Percentiles rank a stretch among this genome's conserved stretches.
Evolutionary conservation across 1,140 invertebrate genomes (phyloP).

Genomic region (Heliconius nattereri): DNA sequence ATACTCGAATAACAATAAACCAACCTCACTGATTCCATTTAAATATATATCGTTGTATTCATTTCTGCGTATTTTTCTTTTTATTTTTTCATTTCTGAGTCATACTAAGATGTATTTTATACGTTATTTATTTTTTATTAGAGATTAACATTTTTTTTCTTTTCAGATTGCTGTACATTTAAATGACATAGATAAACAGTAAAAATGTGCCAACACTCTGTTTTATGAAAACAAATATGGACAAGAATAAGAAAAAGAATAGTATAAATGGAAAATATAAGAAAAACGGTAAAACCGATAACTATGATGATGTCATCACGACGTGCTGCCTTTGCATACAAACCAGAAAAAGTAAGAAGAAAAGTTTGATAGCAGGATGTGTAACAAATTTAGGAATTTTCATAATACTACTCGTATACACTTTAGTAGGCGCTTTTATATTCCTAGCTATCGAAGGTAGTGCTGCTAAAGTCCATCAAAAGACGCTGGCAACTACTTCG

Average conservation of each 20-base stretch:
- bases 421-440: constrained; percentile 92
- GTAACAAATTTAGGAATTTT: constrained; percentile 95
- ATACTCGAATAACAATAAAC: constrained; percentile 26
- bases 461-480: constrained; percentile 84
- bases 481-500: constrained; percentile 84
- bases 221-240: constrained; percentile 62
- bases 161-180: background rate
- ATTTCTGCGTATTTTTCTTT: background rate
- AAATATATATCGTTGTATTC: constrained; percentile 21
- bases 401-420: constrained; percentile 92
- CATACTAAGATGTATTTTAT: background rate
- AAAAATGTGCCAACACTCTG: constrained; percentile 25
- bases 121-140: background rate
- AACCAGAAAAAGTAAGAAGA: constrained; percentile 84
- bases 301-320: constrained; percentile 66
- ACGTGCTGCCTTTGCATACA: constrained; percentile 86
- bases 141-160: background rate
- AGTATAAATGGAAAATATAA: constrained; percentile 71
- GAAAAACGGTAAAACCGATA: constrained; percentile 70
- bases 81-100: background rate
- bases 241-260: constrained; percentile 75
- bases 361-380: constrained; percentile 86
- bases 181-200: background rate
- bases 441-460: constrained; percentile 94
- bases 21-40: constrained; percentile 26